A percentile compares a stretch with the other conserved stretches of the same genome.
These are phyloP conservation scores for Chiloscyllium plagiosum DNA, from an alignment of 2,113 vertebrate species.

Conservation along the genomic window DNA sequence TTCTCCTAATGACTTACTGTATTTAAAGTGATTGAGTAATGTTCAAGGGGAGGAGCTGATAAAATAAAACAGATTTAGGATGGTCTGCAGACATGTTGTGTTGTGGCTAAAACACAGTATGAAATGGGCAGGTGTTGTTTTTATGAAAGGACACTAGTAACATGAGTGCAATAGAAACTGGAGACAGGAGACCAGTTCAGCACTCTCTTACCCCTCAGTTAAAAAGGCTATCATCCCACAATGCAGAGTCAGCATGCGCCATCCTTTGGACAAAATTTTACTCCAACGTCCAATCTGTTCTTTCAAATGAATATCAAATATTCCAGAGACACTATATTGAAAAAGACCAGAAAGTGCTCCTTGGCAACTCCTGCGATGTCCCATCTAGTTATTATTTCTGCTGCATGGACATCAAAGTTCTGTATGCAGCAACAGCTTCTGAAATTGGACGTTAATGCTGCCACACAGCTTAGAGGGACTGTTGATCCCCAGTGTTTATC, in stretches of 20 bases:
- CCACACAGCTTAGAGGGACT: too few relatives aligned
- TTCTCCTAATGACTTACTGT: background rate
- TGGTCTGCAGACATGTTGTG: background rate
- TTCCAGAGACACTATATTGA: background rate
- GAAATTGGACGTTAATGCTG: too few relatives aligned
- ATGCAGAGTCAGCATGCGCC: background rate
- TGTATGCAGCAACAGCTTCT: too few relatives aligned
- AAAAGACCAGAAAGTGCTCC: background rate
- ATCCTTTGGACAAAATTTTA: background rate
- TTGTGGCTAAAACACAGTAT: background rate
- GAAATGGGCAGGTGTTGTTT: background rate
- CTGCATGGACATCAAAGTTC: too few relatives aligned
- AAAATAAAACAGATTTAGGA: background rate
- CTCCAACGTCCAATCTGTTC: background rate
- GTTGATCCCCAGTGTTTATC: background rate
- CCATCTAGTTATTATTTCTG: too few relatives aligned
- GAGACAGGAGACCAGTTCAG: background rate
- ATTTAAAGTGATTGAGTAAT: background rate
- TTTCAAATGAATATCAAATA: background rate
- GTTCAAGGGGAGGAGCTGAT: background rate
- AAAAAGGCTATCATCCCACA: background rate
- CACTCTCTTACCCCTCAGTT: background rate
- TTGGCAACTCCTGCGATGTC: too few relatives aligned
- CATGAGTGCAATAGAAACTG: background rate
- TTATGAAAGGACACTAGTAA: background rate